Evolutionary conservation across 2,888 invertebrate genomes (phyloP), one percentile per base, ranked within the genome.

Genomic region (Andrena dorsata): DNA sequence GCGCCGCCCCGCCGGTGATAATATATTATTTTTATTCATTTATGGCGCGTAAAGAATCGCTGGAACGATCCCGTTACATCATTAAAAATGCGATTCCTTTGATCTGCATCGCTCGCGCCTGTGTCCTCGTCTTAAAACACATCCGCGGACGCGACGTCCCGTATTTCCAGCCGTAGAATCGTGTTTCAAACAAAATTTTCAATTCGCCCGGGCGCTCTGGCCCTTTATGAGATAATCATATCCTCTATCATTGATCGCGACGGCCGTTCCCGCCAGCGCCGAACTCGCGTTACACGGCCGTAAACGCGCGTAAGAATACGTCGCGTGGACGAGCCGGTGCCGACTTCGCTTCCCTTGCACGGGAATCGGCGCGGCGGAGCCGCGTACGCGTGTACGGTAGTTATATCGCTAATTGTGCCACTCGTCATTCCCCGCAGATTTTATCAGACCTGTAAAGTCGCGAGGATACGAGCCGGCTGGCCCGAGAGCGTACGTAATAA

Each of bases 41-140:
- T 61, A 68, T 60, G 68, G 35, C 68, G 75, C 61, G 63, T 41
- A 71, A 79, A 76, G 80, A 70, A 76, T 80, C 74, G 63, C 28
- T 13, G 51, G 60, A 78, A 78, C 80, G 87, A 75, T 87, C 85
- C 75, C 66, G 80, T 86, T 86, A 80, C 82, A 71, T 76, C 84
- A 84, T 86, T 79, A 85, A 85, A 87, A 85, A 79, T 81, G 71
- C 53, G 70, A 85, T 84, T 82, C 76, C 80, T 78, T 85, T 85
- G 80, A 65, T 74, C 78, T 16, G 58, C 63, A 56, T 53, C 0
- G 41, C 41, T 53, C 56, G 23, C 41, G 28, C 63, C 2, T 8
- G n/a, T 35, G 58, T 8, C 16, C 41, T 26, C 61, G 63, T 82
- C 85, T 85, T 85, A 83, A 77, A 71, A 69, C 61, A 61, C 53